Evolutionary conservation across 2,888 invertebrate genomes (phyloP).

Genomic region (Chymomyza caudatula): DNA sequence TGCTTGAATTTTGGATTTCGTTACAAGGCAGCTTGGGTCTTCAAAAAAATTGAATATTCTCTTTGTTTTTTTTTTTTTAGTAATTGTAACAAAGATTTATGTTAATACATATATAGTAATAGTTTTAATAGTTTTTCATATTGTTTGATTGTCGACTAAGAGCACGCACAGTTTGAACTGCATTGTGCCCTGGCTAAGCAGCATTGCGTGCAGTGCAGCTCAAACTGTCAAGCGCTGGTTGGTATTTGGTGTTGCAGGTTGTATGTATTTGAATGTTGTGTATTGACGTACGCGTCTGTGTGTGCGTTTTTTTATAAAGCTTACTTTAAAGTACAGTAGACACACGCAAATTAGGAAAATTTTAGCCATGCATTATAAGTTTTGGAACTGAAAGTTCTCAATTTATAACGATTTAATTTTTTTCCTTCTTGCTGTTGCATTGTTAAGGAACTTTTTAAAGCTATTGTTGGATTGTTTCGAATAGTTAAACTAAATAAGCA

Average conservation of each 20-base stretch:
- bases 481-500: too few species aligned
- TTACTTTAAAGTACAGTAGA: neutral
- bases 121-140: conserved; percentile 20
- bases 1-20: conserved; percentile 60
- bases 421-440: too few species aligned
- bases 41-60: conserved; percentile 16
- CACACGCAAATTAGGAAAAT: neutral
- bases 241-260: conserved; percentile 64
- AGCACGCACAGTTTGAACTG: conserved; percentile 10
- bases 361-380: too few species aligned
- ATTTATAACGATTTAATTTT: too few species aligned
- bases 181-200: neutral
- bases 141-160: conserved; percentile 52
- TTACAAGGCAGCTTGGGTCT: conserved; percentile 63
- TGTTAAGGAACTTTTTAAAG: too few species aligned
- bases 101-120: neutral
- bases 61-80: conserved; percentile 15
- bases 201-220: conserved; percentile 17
- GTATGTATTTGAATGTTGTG: conserved; percentile 43
- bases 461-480: too few species aligned
- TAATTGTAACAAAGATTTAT: neutral
- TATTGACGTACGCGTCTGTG: conserved; percentile 20
- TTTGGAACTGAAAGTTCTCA: neutral
- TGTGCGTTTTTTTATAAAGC: conserved; percentile 17
- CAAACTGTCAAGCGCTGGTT: conserved; percentile 26